Base-by-base conservation (phyloP, 2,888 invertebrate genomes). In the Parapristionchus giblindavisi region DNA sequence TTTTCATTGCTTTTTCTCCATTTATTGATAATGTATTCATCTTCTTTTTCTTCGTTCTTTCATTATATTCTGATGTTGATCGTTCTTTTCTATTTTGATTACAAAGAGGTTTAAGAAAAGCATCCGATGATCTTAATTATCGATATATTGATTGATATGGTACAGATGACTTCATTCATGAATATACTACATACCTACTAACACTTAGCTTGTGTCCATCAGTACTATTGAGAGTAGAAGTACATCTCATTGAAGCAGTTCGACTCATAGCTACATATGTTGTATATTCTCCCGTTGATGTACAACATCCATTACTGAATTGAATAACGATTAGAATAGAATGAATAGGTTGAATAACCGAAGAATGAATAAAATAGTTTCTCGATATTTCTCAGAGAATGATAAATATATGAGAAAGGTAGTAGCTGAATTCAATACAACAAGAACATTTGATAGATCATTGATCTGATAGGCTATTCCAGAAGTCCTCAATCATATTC, bases 361-460 rank as follows among this genome's bases (percentile, higher is more conserved):
- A 34, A 84, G 65, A 32, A 82, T 81, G 75, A 81, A 82, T 43
- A 81, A 58, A 3, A 83, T 70, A 3, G 83, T 84, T 65, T 83
- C 80, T 43, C 84, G 77, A 77, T 87, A 87, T 71, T 85, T 86
- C 54, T 84, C 85, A 17, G 83, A 83, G 77, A 87, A 87, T 27
- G 77, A 77, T 27, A 85, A 80, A 78, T 87, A 87, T 63, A 86
- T 80, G 61, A 86, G 79, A 78, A 84, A 84, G 8, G 85, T 87
- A 11, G 87, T 86, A 32, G 84, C 82, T n/a, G 85, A 85, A 77
- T 85, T 86, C 29, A 86, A 76, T 8, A 85, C 81, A 8, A 87
- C 87, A 36, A 87, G 79, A 24, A 86, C 78, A 61, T 83, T 86
- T 32, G 83, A 79, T 36, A 86, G 75, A 75, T 87, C 86, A 76